These are phyloP conservation scores for Falco biarmicus DNA, from an alignment of 2,797 vertebrate genomes.

Conservation along the genomic window DNA sequence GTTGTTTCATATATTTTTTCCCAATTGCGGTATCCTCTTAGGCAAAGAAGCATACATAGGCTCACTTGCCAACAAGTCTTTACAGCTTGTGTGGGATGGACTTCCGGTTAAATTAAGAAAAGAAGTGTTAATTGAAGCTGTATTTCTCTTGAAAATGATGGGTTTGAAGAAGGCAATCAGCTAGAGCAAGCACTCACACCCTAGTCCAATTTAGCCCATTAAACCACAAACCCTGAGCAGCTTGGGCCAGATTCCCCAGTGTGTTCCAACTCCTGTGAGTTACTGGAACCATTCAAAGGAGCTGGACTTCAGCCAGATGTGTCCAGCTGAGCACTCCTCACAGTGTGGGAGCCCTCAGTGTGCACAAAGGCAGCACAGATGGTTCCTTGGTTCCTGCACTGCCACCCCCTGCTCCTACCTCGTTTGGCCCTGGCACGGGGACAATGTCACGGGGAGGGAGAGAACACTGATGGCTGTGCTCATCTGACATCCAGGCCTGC, in stretches of 20 bases:
- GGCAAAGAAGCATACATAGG: neutral
- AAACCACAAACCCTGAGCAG: constrained; percentile 53
- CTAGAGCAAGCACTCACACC: neutral
- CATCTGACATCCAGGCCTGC: neutral
- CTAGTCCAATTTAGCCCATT: constrained; percentile 33
- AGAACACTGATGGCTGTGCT: neutral
- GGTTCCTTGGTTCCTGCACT: neutral
- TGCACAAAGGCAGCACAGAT: constrained; percentile 46
- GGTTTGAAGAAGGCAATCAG: neutral
- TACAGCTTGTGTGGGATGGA: neutral
- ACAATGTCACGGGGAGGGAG: constrained; percentile 1
- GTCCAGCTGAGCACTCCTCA: constrained; percentile 29
- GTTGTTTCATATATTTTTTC: neutral
- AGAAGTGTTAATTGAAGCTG: neutral
- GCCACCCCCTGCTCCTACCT: constrained; percentile 8
- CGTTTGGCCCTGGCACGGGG: neutral
- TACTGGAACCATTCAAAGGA: constrained; percentile 47
- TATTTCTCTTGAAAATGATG: constrained; percentile 17
- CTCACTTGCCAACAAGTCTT: neutral
- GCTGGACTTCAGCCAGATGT: constrained; percentile 34
- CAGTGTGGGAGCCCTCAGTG: constrained; percentile 24
- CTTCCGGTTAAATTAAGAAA: neutral
- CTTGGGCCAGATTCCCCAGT: constrained; percentile 28
- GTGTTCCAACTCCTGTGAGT: constrained; percentile 45
- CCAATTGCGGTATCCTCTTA: neutral